These are phyloP conservation scores for Acrocephalus arundinaceus DNA, from an alignment of 2,113 vertebrate species.

Conservation along the genomic window DNA sequence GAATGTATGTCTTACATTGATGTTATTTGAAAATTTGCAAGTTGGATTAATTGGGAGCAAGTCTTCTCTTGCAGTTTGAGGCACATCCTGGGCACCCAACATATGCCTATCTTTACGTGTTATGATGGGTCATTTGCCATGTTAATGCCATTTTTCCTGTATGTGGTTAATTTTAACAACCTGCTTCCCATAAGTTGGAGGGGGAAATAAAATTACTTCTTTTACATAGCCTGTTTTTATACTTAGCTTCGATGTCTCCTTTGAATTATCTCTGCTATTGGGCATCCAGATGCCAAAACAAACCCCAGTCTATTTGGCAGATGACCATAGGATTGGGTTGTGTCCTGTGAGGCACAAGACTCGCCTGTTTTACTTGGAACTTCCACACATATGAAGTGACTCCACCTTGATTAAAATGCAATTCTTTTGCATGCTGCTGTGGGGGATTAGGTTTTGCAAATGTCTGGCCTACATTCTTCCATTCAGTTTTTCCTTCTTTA, in stretches of 20 bases:
- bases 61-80: not conserved
- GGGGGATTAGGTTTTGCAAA: not conserved
- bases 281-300: not conserved
- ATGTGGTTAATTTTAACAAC: not conserved
- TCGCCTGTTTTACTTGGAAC: fast-evolving
- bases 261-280: not conserved
- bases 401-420: not conserved
- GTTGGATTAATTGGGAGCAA: not conserved
- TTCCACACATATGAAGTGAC: not conserved
- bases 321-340: not conserved
- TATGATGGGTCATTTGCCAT: not conserved
- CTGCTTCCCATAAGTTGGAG: not conserved
- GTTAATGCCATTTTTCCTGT: not conserved
- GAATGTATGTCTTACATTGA: not conserved
- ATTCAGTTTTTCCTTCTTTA: not conserved
- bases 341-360: not conserved
- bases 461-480: not conserved
- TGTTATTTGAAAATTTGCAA: not conserved
- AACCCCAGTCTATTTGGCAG: not conserved
- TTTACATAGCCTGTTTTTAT: not conserved
- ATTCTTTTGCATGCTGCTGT: not conserved
- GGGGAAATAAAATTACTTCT: not conserved
- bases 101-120: not conserved
- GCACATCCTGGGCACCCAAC: fast-evolving
- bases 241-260: not conserved